Base-by-base conservation (phyloP, 2,797 vertebrate genomes). In the Neosalanx taihuensis region DNA sequence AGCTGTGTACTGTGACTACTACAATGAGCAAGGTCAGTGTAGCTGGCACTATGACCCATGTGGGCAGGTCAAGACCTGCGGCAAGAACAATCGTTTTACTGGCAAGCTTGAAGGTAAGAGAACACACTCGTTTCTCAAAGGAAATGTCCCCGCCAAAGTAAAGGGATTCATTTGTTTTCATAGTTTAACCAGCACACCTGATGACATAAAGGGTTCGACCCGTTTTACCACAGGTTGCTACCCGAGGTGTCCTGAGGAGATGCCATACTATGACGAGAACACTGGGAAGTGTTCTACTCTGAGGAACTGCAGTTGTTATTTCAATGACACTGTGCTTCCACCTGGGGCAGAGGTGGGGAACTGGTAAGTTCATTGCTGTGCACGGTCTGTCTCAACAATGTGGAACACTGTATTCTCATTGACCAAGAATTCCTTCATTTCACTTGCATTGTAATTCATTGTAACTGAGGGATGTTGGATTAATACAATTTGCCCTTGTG, bases 1-100 rank as follows among this genome's bases (percentile, higher is more conserved):
- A 95, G 94, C 94, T 3, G 92, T 95, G 56, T 95, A 92, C 83
- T 95, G 94, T 83, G 94, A 95, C 83, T 95, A 93, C 80, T 95
- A 94, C 83, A 95, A 95, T 4, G 82, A 88, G 29, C 80, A 86
- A 41, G 88, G 88, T 1, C 84, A 92, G 71, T 92, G 76, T 67
- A 92, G 79, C 71, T 95, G 94, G 94, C 94, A 94, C 84, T 95
- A 95, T 53, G 88, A 93, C 15, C 83, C 94, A 18, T 95, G 94
- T 73, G 93, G 92, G 30, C 76, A 84, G 51, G 76, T 89, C 72
- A 88, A 88, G 49, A 94, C 91, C 10, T 95, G 94, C 71, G 87
- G 91, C 20, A 86, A 85, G 81, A 79, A 61, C 56, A 79, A 80
- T 33, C 63, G 71, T 67, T 87, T 90, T 46, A 85, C 82, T 66